These are phyloP conservation scores for Volucella inanis DNA, from an alignment of 2,888 invertebrate genomes.

Conservation along the genomic window DNA sequence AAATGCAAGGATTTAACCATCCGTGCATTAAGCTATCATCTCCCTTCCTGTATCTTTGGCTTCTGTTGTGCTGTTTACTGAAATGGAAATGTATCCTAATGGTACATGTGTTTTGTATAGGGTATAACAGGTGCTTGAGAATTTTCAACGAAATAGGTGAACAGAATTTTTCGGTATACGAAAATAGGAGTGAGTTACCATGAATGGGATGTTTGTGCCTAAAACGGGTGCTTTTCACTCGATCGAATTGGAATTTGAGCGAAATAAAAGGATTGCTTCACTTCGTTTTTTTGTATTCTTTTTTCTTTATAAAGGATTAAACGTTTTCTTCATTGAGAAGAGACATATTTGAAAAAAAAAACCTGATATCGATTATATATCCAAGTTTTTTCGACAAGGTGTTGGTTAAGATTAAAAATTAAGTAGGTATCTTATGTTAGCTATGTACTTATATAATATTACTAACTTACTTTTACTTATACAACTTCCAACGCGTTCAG, in stretches of 20 bases:
- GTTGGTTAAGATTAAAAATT: too few relatives aligned
- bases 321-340: too few relatives aligned
- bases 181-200: not conserved
- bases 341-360: too few relatives aligned
- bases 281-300: too few relatives aligned
- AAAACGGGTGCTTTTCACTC: conserved; percentile 41
- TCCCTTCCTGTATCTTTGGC: conserved; percentile 10
- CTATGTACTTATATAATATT: too few relatives aligned
- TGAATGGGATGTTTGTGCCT: conserved; percentile 31
- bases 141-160: conserved; percentile 51
- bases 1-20: conserved; percentile 52
- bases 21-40: conserved; percentile 59
- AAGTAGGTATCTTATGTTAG: too few relatives aligned
- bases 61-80: conserved; percentile 54
- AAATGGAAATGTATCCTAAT: conserved; percentile 63
- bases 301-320: too few relatives aligned
- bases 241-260: conserved; percentile 46
- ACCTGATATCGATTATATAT: too few relatives aligned
- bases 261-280: not conserved
- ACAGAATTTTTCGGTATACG: conserved; percentile 16
- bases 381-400: too few relatives aligned
- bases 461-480: too few relatives aligned
- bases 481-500: too few relatives aligned
- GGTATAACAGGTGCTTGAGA: conserved; percentile 55
- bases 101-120: conserved; percentile 53